Conservation (phyloP, 2,888 invertebrate genomes). For the Dasypogon diadema region DNA sequence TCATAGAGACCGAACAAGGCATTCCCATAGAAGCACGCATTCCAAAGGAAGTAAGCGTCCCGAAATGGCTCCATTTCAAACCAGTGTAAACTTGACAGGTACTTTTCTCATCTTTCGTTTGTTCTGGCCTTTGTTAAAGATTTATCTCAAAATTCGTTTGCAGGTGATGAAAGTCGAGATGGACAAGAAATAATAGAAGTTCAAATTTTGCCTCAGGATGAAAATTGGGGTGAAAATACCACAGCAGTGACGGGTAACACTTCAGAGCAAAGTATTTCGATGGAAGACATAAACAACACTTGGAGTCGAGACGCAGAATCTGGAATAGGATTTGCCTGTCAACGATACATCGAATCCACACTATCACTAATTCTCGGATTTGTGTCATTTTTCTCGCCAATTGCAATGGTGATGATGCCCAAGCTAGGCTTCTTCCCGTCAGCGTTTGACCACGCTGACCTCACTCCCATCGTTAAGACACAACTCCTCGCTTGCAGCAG, state of each 20-base stretch:
- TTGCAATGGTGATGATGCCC: constrained; percentile 95
- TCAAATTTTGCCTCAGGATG: constrained; percentile 95
- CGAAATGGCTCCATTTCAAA: constrained; percentile 88
- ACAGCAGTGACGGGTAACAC: constrained; percentile 97
- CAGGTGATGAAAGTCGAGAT: constrained; percentile 77
- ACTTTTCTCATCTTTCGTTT: no score
- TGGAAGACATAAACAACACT: constrained; percentile 91
- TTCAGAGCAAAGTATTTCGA: constrained; percentile 93
- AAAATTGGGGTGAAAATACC: constrained; percentile 99
- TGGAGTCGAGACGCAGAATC: constrained; percentile 83
- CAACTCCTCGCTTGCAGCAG: constrained; percentile 86
- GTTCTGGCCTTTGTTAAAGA: no score
- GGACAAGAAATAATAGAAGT: constrained; percentile 96
- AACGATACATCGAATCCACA: constrained; percentile 85
- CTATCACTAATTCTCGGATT: constrained; percentile 84
- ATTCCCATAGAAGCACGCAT: constrained; percentile 73
- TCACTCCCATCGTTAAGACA: constrained; percentile 78
- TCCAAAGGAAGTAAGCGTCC: constrained; percentile 72
- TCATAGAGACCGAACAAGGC: constrained; percentile 72
- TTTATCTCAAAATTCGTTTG: no score
- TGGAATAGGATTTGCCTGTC: constrained; percentile 79
- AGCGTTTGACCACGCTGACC: constrained; percentile 74
- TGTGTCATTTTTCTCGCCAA: constrained; percentile 89
- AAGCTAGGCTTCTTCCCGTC: constrained; percentile 89
- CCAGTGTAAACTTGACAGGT: constrained; percentile 81